A percentile compares a stretch with the other conserved stretches of the same genome.
Conservation (phyloP, 2,113 vertebrate genomes). For the Ammodytes dubius region DNA sequence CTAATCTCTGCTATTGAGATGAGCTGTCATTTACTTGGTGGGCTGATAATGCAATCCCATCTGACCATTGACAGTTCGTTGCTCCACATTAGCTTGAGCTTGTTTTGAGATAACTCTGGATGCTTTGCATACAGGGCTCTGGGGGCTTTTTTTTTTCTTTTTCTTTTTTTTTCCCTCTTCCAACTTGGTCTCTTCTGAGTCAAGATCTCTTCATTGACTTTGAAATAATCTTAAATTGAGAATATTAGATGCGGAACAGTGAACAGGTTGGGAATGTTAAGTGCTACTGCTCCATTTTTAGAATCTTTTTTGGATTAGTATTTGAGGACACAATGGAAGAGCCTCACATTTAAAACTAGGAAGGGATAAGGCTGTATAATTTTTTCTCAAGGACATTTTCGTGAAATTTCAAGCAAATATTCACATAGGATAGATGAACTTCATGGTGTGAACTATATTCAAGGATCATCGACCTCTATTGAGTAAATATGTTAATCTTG, state of each 20-base stretch:
- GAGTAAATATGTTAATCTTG: too few relatives aligned
- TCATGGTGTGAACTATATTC: not conserved
- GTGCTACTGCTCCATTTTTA: not conserved
- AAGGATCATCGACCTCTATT: not conserved
- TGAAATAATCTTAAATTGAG: slow-evolving; percentile 23
- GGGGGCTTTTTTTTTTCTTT: not conserved
- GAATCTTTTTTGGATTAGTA: not conserved
- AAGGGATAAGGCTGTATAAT: not conserved
- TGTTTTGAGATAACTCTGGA: not conserved
- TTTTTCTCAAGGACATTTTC: not conserved
- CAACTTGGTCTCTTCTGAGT: slow-evolving; percentile 11
- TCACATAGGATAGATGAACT: not conserved
- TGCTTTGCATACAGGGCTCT: not conserved
- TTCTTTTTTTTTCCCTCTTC: not conserved
- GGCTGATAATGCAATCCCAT: slow-evolving; percentile 7
- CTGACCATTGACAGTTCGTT: slow-evolving; percentile 12
- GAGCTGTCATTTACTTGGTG: slow-evolving; percentile 39
- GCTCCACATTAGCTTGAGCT: slow-evolving; percentile 32
- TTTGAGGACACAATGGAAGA: not conserved
- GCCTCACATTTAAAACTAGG: not conserved
- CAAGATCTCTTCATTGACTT: not conserved
- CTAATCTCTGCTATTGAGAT: slow-evolving; percentile 36
- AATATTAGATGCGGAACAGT: not conserved
- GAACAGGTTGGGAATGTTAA: slow-evolving; percentile 15
- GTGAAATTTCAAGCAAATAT: not conserved